phyloP scores from a whole-genome alignment of 1,140 invertebrate genomes.

The Mycetomoellerius zeteki region DNA sequence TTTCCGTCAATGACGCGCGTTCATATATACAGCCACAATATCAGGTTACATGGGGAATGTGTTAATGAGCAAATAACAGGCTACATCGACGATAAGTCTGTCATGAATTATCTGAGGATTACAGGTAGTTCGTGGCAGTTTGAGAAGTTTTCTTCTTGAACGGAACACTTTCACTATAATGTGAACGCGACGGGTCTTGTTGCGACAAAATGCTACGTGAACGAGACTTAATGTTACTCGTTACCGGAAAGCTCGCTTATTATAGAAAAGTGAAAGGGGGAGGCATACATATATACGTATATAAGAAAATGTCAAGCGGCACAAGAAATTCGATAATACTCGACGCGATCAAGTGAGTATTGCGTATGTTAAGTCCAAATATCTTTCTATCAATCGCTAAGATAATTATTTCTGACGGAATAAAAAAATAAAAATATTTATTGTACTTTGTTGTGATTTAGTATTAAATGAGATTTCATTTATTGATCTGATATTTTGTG shows the following conservation, averaged over 20 bases:
- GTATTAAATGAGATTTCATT: background rate
- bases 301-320: conserved; percentile 47
- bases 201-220: conserved; percentile 36
- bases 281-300: background rate
- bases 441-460: background rate
- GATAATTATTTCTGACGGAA: background rate
- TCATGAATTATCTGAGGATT: conserved; percentile 1
- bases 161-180: conserved; percentile 53
- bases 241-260: conserved; percentile 35
- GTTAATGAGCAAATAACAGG: conserved; percentile 48
- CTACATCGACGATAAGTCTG: background rate
- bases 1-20: background rate
- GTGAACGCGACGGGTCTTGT: conserved; percentile 24
- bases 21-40: background rate
- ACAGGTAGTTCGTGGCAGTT: background rate
- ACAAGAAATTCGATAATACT: conserved; percentile 27
- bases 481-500: background rate
- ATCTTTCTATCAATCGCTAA: too few species aligned
- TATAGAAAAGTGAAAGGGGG: conserved; percentile 62
- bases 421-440: background rate
- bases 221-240: conserved; percentile 21
- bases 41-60: conserved; percentile 38
- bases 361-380: conserved; percentile 4
- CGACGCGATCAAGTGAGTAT: background rate
- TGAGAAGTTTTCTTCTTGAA: conserved; percentile 34